These are phyloP conservation scores for Julus scanicus DNA, from an alignment of 2,888 invertebrate species.

Conservation along the genomic window DNA sequence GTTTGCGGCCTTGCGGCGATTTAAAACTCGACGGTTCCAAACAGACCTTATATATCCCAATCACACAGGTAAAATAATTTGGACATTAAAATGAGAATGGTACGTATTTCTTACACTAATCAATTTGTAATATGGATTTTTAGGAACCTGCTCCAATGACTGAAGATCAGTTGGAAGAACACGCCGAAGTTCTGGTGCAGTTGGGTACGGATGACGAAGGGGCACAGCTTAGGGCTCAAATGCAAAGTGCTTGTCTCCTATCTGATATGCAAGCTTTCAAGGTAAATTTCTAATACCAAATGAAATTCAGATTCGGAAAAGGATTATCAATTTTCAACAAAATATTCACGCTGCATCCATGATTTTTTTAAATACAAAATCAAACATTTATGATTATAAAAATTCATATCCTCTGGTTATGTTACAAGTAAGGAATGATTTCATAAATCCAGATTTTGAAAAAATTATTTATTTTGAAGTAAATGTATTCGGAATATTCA, in stretches of 20 bases:
- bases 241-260: conserved; percentile 94
- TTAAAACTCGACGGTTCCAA: conserved; percentile 76
- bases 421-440: no score
- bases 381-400: no score
- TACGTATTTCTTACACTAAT: background rate
- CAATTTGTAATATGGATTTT: conserved; percentile 34
- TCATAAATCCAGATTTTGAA: no score
- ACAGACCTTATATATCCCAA: conserved; percentile 81
- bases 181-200: conserved; percentile 88
- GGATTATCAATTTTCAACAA: no score
- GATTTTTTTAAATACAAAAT: no score
- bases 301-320: no score
- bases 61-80: conserved; percentile 72
- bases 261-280: conserved; percentile 99
- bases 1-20: conserved; percentile 76
- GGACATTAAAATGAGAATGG: no score
- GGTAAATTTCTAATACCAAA: conserved; percentile 67
- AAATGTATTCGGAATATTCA: no score
- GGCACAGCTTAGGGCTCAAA: conserved; percentile 84
- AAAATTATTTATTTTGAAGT: no score
- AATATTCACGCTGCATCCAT: no score
- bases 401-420: no score
- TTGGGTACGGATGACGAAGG: conserved; percentile 87
- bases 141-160: conserved; percentile 97
- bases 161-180: conserved; percentile 94